phyloP scores from a whole-genome alignment of 1,140 invertebrate genomes.

The Neuroterus valhalla region DNA sequence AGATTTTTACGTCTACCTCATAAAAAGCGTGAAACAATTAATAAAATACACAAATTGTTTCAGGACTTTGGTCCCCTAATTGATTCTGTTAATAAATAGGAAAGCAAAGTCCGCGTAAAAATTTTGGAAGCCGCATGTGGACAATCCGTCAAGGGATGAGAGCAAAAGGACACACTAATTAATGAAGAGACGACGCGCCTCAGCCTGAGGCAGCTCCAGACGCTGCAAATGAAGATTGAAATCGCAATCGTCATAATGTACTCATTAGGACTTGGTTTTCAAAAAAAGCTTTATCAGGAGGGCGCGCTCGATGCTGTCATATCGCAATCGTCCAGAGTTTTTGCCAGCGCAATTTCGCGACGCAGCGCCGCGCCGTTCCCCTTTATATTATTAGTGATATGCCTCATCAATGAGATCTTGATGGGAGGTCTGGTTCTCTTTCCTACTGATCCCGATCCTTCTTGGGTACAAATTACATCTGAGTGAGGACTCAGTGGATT shows the following conservation, averaged over 20 bases:
- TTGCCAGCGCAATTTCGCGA: constrained; percentile 59
- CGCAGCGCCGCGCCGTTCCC: constrained; percentile 51
- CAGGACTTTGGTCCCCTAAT: not conserved
- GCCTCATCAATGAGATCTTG: constrained; percentile 57
- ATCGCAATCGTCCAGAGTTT: constrained; percentile 58
- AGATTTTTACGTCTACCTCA: too few relatives aligned
- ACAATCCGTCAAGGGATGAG: constrained; percentile 15
- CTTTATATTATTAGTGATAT: constrained; percentile 46
- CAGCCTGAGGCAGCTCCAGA: constrained; percentile 33
- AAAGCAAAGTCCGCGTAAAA: not conserved
- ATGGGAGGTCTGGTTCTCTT: constrained; percentile 55
- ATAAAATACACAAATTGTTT: not conserved
- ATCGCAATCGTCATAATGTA: constrained; percentile 67
- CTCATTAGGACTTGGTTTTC: constrained; percentile 53
- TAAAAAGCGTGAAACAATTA: not conserved
- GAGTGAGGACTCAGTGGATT: too few relatives aligned
- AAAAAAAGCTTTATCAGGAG: constrained; percentile 48
- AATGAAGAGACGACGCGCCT: constrained; percentile 45
- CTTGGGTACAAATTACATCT: too few relatives aligned
- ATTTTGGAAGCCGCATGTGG: not conserved
- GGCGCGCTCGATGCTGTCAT: constrained; percentile 44
- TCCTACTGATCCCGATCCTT: constrained; percentile 31
- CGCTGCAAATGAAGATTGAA: constrained; percentile 67
- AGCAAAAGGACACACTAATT: constrained; percentile 42
- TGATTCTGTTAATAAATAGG: constrained; percentile 1